Conservation (phyloP, 1,140 invertebrate species). For the Tenebrio molitor region DNA sequence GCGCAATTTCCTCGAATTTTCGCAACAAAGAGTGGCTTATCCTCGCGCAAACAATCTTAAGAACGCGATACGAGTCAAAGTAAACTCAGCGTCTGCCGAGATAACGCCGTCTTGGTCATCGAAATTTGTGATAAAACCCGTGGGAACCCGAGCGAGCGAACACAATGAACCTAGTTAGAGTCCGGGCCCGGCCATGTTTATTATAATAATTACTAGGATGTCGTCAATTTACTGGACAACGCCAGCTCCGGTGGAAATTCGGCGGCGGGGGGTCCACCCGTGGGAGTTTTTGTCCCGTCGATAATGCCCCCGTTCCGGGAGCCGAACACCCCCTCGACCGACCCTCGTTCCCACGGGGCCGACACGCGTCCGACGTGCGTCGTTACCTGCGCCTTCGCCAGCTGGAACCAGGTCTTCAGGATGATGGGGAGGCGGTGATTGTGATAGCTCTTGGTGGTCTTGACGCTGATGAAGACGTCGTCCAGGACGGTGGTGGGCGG, state of each 20-base stretch:
- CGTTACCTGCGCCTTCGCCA: conserved; percentile 89
- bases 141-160: conserved; percentile 11
- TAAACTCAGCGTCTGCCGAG: conserved; percentile 28
- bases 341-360: conserved; percentile 49
- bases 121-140: conserved; percentile 31
- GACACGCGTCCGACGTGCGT: conserved; percentile 42
- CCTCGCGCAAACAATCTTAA: conserved; percentile 15
- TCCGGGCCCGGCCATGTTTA: conserved; percentile 10
- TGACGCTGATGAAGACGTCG: conserved; percentile 95
- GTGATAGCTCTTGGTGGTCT: conserved; percentile 93
- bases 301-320: conserved; percentile 4
- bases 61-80: conserved; percentile 7
- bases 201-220: conserved; percentile 39
- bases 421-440: conserved; percentile 86
- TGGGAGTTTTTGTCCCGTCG: conserved; percentile 31
- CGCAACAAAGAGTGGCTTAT: conserved; percentile 6
- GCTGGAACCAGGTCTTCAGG: conserved; percentile 92
- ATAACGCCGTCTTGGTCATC: conserved; percentile 24
- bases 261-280: conserved; percentile 19
- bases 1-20: conserved; percentile 19
- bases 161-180: conserved; percentile 35
- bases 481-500: conserved; percentile 80
- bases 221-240: conserved; percentile 19
- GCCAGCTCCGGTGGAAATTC: not conserved
- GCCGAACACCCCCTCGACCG: no score